Percentiles rank a stretch among this genome's conserved stretches.
These are phyloP conservation scores for Pomacea maculata DNA, from an alignment of 1,140 invertebrate genomes.

Conservation along the genomic window DNA sequence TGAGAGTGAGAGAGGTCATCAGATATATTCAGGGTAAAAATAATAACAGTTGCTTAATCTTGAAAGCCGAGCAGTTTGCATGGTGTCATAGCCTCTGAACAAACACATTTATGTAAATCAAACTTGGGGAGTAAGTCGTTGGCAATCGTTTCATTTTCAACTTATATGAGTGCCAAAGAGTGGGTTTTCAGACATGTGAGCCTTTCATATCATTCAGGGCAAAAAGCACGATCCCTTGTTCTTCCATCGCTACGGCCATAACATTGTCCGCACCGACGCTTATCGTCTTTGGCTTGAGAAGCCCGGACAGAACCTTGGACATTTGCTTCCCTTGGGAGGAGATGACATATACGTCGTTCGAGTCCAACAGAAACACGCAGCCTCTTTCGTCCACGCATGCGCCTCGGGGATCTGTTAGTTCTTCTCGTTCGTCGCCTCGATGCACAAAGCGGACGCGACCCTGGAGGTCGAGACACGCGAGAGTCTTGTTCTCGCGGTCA, in stretches of 20 bases:
- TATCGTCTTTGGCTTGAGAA: conserved; percentile 13
- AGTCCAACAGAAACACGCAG: conserved; percentile 15
- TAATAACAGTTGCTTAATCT: no score
- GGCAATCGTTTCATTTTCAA: no score
- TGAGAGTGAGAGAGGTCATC: no score
- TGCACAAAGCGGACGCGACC: conserved; percentile 11
- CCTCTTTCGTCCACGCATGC: conserved; percentile 12
- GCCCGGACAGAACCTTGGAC: conserved; percentile 15
- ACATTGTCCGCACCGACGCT: conserved; percentile 17
- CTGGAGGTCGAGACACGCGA: conserved; percentile 18
- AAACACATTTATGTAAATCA: no score
- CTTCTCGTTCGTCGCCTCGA: not conserved
- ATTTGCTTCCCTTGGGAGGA: conserved; percentile 19
- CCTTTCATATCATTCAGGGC: conserved; percentile 21
- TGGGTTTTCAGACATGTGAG: not conserved
- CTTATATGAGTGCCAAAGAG: no score
- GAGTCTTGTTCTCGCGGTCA: conserved; percentile 6
- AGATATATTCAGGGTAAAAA: no score
- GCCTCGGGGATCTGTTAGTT: not conserved
- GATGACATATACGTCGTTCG: conserved; percentile 9
- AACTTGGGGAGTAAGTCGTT: no score
- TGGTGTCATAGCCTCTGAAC: no score
- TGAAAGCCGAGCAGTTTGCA: no score
- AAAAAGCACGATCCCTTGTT: conserved; percentile 17
- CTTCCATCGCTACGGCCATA: conserved; percentile 19